phyloP scores from a whole-genome alignment of 2,797 vertebrate species.

The Anisognathus igniventris region DNA sequence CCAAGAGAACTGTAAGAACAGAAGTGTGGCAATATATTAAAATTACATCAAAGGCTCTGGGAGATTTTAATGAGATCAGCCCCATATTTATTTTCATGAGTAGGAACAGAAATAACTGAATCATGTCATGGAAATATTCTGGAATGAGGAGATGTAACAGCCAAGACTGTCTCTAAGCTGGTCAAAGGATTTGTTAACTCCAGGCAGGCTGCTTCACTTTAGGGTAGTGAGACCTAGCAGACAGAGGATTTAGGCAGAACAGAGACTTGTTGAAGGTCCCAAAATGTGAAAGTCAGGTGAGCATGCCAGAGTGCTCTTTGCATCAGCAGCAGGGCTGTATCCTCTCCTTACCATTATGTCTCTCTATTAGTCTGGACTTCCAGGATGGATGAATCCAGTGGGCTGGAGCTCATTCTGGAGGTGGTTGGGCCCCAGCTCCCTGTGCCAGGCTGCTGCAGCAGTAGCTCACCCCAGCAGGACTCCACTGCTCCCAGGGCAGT shows the following conservation, averaged over 20 bases:
- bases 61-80: constrained; percentile 51
- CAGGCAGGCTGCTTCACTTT: not conserved
- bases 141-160: constrained; percentile 19
- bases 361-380: not conserved
- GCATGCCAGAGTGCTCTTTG: not conserved
- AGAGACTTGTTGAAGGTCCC: not conserved
- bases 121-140: constrained; percentile 52
- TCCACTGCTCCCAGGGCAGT: not conserved
- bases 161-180: not conserved
- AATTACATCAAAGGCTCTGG: constrained; percentile 56
- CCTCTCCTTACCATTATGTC: not conserved
- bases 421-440: not conserved
- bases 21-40: constrained; percentile 33
- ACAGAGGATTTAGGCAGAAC: not conserved
- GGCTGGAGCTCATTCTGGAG: not conserved
- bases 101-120: constrained; percentile 53
- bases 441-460: not conserved
- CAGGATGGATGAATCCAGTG: not conserved
- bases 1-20: constrained; percentile 39
- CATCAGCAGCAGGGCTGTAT: not conserved
- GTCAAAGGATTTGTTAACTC: not conserved
- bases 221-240: not conserved
- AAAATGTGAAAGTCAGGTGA: not conserved
- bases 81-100: constrained; percentile 37
- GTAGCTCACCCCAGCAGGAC: not conserved